phyloP scores from a whole-genome alignment of 2,797 vertebrate genomes.

The Pipistrellus pipistrellus region DNA sequence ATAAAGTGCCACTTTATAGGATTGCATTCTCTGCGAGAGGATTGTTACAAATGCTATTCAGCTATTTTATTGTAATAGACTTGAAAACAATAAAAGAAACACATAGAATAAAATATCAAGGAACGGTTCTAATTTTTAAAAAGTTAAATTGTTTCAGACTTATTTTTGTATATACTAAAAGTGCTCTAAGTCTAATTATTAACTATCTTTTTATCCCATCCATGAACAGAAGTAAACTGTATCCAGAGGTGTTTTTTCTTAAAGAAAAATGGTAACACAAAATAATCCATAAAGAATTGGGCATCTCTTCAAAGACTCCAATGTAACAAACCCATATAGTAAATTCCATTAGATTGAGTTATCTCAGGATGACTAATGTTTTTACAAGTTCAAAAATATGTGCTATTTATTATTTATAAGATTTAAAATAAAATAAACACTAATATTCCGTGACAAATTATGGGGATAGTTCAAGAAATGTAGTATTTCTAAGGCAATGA shows the following conservation, averaged over 20 bases:
- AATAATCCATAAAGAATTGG: background rate
- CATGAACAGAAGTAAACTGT: background rate
- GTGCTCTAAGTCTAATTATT: background rate
- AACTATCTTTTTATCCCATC: background rate
- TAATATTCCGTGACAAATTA: constrained; percentile 17
- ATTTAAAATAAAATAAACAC: constrained; percentile 38
- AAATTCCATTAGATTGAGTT: constrained; percentile 47
- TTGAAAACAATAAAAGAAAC: constrained; percentile 50
- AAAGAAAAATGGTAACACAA: background rate
- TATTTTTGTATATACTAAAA: constrained; percentile 11
- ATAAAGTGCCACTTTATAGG: constrained; percentile 41
- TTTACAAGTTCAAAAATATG: constrained; percentile 47
- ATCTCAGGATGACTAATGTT: background rate
- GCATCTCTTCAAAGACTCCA: background rate
- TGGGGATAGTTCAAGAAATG: constrained; percentile 42
- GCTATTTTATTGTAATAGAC: constrained; percentile 33
- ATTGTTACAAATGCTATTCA: background rate
- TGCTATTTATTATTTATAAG: constrained; percentile 53
- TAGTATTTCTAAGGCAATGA: background rate
- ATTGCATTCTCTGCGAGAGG: constrained; percentile 26
- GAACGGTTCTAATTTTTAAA: constrained; percentile 5
- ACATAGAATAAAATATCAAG: background rate
- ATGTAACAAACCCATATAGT: background rate
- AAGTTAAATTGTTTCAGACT: constrained; percentile 34
- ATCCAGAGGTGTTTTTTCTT: background rate